A percentile compares a stretch with the other conserved stretches of the same genome.
Evolutionary conservation across 2,888 invertebrate species (phyloP).

Genomic region (Mactromeris polynyma): DNA sequence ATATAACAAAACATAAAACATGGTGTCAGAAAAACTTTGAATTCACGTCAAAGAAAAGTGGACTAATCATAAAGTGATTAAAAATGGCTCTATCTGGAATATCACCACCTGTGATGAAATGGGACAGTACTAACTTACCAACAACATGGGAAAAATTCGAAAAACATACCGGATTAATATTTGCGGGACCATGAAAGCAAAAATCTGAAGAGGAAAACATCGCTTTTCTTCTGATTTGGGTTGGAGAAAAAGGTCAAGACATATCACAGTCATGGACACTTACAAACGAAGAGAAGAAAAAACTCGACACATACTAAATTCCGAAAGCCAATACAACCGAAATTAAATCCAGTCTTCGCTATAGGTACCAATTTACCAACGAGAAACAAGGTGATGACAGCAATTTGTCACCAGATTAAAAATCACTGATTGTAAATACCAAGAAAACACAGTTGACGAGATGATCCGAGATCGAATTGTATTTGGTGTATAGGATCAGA

Average conservation of each 20-base stretch:
- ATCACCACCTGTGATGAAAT: too few relatives aligned
- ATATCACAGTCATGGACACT: background rate
- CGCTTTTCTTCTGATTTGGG: conserved; percentile 16
- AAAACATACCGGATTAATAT: conserved; percentile 3
- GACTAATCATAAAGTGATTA: too few relatives aligned
- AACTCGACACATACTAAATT: conserved; percentile 32
- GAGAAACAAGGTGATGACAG: conserved; percentile 15
- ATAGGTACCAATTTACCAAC: conserved; percentile 33
- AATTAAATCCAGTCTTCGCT: conserved; percentile 39
- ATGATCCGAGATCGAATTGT: too few relatives aligned
- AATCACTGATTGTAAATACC: conserved; percentile 25
- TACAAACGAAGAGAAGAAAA: conserved; percentile 11
- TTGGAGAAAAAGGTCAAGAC: conserved; percentile 20
- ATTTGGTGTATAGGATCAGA: too few relatives aligned
- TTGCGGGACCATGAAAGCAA: conserved; percentile 10
- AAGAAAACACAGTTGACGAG: background rate
- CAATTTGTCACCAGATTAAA: conserved; percentile 29
- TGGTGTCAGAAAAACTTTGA: too few relatives aligned
- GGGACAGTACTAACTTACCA: too few relatives aligned
- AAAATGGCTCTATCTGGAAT: too few relatives aligned
- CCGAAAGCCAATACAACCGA: conserved; percentile 23
- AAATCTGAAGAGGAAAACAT: conserved; percentile 26
- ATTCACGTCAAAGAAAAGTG: too few relatives aligned
- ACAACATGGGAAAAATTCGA: too few relatives aligned
- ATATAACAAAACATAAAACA: too few relatives aligned